phyloP scores from a whole-genome alignment of 1,140 invertebrate species.

The Cydia fagiglandana region DNA sequence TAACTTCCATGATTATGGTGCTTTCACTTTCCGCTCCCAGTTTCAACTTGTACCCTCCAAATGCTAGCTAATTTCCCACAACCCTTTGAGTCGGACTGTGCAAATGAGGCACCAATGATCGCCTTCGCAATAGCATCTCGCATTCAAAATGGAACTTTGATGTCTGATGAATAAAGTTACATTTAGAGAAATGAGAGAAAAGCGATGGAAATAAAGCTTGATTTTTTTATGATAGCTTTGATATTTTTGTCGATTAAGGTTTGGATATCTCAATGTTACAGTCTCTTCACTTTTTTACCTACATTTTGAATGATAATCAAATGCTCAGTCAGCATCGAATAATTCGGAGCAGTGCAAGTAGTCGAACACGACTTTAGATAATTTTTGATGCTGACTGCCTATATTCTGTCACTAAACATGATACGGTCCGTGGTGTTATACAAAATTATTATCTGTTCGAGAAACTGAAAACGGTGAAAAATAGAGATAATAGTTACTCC shows the following conservation, averaged over 20 bases:
- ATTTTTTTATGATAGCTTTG: not conserved
- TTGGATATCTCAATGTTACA: not conserved
- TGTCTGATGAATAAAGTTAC: not conserved
- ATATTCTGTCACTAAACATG: too few relatives aligned
- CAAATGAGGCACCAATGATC: constrained; percentile 20
- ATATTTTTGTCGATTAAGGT: not conserved
- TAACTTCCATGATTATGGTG: too few relatives aligned
- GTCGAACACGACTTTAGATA: too few relatives aligned
- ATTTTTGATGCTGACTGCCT: too few relatives aligned
- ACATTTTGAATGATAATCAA: not conserved
- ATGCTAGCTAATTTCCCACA: not conserved
- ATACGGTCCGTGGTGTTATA: too few relatives aligned
- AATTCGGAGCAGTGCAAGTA: too few relatives aligned
- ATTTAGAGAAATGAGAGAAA: not conserved
- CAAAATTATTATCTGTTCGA: too few relatives aligned
- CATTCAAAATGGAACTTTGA: not conserved
- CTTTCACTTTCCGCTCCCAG: not conserved
- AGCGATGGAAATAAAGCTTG: not conserved
- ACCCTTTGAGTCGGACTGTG: constrained; percentile 17
- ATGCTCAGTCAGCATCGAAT: too few relatives aligned
- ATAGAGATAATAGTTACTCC: too few relatives aligned
- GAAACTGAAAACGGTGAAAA: too few relatives aligned
- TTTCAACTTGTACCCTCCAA: not conserved
- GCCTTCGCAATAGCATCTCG: not conserved
- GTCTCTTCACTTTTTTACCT: not conserved